These are phyloP conservation scores for Ameiurus melas DNA, from an alignment of 2,113 vertebrate species.

Conservation along the genomic window DNA sequence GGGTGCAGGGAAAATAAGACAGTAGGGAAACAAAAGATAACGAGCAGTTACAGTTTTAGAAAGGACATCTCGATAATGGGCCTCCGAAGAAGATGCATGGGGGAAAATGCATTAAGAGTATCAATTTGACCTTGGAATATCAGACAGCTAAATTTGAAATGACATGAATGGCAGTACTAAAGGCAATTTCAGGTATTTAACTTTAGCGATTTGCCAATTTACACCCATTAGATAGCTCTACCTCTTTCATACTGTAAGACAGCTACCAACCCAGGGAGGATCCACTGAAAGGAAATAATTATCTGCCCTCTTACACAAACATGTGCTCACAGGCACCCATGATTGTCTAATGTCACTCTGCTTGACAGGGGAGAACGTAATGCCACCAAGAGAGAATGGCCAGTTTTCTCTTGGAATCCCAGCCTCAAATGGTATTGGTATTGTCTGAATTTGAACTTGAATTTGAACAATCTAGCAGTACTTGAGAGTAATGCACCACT, in stretches of 20 bases:
- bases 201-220: not conserved
- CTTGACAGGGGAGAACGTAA: not conserved
- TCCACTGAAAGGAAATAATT: not conserved
- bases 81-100: not conserved
- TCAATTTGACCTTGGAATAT: not conserved
- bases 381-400: not conserved
- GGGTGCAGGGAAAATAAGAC: not conserved
- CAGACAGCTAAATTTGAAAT: not conserved
- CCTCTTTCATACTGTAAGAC: not conserved
- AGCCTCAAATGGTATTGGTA: too few species aligned
- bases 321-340: too few species aligned
- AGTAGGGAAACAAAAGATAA: not conserved
- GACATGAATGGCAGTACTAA: not conserved
- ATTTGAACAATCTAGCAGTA: not conserved
- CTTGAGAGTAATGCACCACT: too few species aligned
- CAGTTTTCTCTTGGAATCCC: not conserved
- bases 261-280: not conserved
- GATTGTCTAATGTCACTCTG: not conserved
- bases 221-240: not conserved
- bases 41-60: not conserved
- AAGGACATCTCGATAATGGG: not conserved
- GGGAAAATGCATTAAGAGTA: not conserved
- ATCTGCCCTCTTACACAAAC: not conserved
- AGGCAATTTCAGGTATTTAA: not conserved
- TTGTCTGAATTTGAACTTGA: not conserved